Percentiles rank a stretch among this genome's conserved stretches.
These are phyloP conservation scores for Bombus polaris DNA, from an alignment of 1,140 invertebrate genomes.

Conservation along the genomic window DNA sequence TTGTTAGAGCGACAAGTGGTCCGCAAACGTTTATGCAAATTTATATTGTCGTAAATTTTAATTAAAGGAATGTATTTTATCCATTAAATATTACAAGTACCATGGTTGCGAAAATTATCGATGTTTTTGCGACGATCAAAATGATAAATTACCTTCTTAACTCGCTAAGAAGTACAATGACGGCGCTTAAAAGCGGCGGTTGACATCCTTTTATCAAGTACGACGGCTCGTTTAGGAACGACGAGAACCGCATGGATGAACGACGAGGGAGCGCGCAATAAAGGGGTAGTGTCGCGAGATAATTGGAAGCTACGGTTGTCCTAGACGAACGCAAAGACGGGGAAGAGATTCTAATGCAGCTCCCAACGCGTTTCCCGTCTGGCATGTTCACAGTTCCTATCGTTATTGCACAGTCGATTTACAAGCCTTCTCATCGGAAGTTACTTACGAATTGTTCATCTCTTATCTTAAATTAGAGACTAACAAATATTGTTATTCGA, in stretches of 20 bases:
- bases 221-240: constrained; percentile 65
- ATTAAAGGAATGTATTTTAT: too few relatives aligned
- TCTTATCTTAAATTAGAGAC: neutral
- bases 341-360: constrained; percentile 72
- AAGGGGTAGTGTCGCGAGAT: constrained; percentile 73
- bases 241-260: constrained; percentile 65
- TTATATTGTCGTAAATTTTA: too few relatives aligned
- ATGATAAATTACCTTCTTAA: neutral
- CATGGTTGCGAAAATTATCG: neutral
- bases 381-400: constrained; percentile 32
- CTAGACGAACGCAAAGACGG: constrained; percentile 69
- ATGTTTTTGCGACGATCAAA: neutral
- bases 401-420: constrained; percentile 51
- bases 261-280: constrained; percentile 69
- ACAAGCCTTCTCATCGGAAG: constrained; percentile 18
- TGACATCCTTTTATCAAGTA: constrained; percentile 54
- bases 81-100: too few relatives aligned
- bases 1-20: too few relatives aligned
- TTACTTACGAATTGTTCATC: constrained; percentile 19
- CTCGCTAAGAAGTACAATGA: neutral
- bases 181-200: neutral
- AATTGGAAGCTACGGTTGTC: constrained; percentile 75
- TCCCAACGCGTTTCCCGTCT: constrained; percentile 26
- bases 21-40: too few relatives aligned
- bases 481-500: neutral